Evolutionary conservation across 1,140 invertebrate genomes (phyloP).

Genomic region (Atopsyche davidsoni): DNA sequence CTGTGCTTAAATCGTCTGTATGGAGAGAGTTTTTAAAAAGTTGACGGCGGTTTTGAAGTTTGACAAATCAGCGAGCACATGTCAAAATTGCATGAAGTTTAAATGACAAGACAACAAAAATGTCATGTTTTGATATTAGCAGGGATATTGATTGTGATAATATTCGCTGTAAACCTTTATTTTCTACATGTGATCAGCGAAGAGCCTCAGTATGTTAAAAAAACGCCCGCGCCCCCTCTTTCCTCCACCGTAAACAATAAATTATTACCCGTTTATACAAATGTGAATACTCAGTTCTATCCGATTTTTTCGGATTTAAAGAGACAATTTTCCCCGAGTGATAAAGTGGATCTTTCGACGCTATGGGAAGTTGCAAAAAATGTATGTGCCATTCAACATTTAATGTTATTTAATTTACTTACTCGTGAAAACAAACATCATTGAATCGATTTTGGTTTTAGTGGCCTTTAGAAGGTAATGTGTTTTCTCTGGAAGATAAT

Average conservation of each 20-base stretch:
- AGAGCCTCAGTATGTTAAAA: conserved; percentile 30
- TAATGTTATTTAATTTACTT: conserved; percentile 11
- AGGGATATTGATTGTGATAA: conserved; percentile 32
- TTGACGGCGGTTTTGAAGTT: conserved; percentile 9
- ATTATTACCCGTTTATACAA: conserved; percentile 37
- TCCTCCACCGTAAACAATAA: conserved; percentile 31
- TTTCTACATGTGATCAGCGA: conserved; percentile 40
- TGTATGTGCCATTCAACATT: conserved; percentile 32
- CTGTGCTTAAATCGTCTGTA: not conserved
- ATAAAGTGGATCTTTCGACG: conserved; percentile 36
- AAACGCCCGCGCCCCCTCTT: conserved; percentile 32
- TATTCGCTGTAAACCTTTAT: conserved; percentile 38
- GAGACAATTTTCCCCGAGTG: conserved; percentile 33
- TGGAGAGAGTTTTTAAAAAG: not conserved
- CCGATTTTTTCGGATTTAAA: conserved; percentile 39
- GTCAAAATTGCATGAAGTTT: conserved; percentile 14
- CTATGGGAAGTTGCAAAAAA: conserved; percentile 41
- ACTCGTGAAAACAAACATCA: not conserved
- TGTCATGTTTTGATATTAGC: conserved; percentile 20
- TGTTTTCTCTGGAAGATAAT: conserved; percentile 58
- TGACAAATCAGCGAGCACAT: conserved; percentile 7
- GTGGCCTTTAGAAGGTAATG: conserved; percentile 63
- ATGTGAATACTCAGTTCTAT: conserved; percentile 40
- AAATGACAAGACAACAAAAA: conserved; percentile 24
- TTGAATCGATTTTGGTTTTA: conserved; percentile 37